These are phyloP conservation scores for Hylyphantes graminicola DNA, from an alignment of 1,140 invertebrate genomes.

Conservation along the genomic window DNA sequence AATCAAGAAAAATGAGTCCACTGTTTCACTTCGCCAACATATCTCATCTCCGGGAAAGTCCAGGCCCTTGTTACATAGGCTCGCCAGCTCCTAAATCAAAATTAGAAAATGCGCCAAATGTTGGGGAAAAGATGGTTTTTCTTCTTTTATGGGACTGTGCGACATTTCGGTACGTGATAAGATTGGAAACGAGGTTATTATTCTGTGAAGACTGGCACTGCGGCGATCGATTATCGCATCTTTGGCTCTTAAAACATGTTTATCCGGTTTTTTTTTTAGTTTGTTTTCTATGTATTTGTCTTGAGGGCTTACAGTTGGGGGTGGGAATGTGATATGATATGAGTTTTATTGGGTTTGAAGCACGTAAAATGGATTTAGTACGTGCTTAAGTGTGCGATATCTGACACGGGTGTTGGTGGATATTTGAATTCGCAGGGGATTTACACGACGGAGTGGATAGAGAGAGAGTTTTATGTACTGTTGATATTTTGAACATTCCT, in stretches of 20 bases:
- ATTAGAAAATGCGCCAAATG: slow-evolving; percentile 37
- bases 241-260: not conserved
- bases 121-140: no score
- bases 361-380: no score
- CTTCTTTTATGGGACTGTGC: no score
- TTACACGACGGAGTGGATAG: no score
- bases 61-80: slow-evolving; percentile 3
- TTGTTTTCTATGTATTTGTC: not conserved
- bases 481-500: no score
- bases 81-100: slow-evolving; percentile 41
- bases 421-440: no score
- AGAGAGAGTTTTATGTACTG: no score
- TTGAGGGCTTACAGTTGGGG: not conserved
- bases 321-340: not conserved
- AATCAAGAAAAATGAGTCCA: slow-evolving; percentile 42
- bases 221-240: slow-evolving; percentile 19
- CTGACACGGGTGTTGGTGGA: no score
- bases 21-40: slow-evolving; percentile 22
- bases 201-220: not conserved
- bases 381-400: no score
- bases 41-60: slow-evolving; percentile 12
- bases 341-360: not conserved
- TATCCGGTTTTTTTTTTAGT: not conserved
- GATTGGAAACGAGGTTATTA: slow-evolving; percentile 26
- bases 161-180: slow-evolving; percentile 5